Conservation (phyloP, 2,797 vertebrate species). For the Macrochelys suwanniensis region DNA sequence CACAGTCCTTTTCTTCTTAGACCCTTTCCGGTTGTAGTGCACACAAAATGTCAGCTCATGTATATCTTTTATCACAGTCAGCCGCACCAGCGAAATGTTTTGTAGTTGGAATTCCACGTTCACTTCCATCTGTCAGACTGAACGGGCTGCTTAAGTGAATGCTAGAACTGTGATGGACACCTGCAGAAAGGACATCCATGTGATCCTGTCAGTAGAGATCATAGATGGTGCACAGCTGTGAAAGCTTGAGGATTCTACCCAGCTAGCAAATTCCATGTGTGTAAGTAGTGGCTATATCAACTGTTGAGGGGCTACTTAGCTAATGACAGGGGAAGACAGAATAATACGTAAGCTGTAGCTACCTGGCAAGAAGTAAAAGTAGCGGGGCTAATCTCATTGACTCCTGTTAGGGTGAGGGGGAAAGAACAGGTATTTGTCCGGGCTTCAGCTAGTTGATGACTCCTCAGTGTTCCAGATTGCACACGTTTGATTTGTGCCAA, state of each 20-base stretch:
- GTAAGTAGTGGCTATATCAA: not conserved
- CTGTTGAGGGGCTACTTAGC: not conserved
- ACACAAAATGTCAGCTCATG: not conserved
- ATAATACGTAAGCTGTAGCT: not conserved
- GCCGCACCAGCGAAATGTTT: not conserved
- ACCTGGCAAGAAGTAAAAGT: fast-evolving
- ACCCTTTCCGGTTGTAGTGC: not conserved
- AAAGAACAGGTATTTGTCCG: not conserved
- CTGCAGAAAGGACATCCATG: not conserved
- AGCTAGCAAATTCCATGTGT: not conserved
- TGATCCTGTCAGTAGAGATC: not conserved
- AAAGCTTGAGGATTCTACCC: fast-evolving
- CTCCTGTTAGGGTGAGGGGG: fast-evolving
- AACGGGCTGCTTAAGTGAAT: not conserved
- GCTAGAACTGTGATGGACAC: not conserved
- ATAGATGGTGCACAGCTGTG: not conserved
- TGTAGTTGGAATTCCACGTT: not conserved
- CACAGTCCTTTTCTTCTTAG: not conserved
- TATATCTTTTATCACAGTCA: not conserved
- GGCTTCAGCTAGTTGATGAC: not conserved
- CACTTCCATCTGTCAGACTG: not conserved
- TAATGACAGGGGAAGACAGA: not conserved
- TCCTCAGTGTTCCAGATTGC: not conserved
- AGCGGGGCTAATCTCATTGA: not conserved
- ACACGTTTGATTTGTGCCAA: not conserved